Percentiles rank a stretch among this genome's conserved stretches.
Conservation (phyloP, 2,113 vertebrate species). For the Microtus richardsoni region DNA sequence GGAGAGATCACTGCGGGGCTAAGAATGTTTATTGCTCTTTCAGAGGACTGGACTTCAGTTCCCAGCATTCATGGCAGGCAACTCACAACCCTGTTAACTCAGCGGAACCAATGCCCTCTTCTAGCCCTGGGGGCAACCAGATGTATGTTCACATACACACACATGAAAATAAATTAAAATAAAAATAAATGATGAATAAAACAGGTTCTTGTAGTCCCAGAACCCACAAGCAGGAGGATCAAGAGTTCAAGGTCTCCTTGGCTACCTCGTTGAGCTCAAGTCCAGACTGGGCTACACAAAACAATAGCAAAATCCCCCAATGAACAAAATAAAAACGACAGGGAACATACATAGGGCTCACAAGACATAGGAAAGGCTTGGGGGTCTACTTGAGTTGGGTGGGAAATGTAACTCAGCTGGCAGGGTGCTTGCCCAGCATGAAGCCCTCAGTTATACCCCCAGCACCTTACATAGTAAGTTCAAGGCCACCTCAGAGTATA, state of each 20-base stretch:
- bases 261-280: not conserved
- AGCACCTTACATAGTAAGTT: not conserved
- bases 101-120: not conserved
- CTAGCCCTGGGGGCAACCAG: not conserved
- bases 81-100: not conserved
- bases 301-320: not conserved
- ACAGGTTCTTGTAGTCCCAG: not conserved
- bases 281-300: not conserved
- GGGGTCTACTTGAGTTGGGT: not conserved
- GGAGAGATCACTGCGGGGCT: not conserved
- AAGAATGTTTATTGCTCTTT: not conserved
- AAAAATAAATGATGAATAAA: not conserved
- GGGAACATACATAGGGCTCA: not conserved
- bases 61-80: not conserved
- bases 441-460: not conserved
- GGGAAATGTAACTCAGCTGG: not conserved
- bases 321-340: not conserved
- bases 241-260: not conserved
- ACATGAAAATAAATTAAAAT: not conserved
- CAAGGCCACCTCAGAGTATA: not conserved
- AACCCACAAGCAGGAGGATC: too few species aligned
- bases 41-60: not conserved
- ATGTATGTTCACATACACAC: not conserved
- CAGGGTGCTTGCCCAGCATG: not conserved
- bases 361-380: not conserved